Conservation (phyloP, 2,797 vertebrate genomes). For the Leptoclinus maculatus region DNA sequence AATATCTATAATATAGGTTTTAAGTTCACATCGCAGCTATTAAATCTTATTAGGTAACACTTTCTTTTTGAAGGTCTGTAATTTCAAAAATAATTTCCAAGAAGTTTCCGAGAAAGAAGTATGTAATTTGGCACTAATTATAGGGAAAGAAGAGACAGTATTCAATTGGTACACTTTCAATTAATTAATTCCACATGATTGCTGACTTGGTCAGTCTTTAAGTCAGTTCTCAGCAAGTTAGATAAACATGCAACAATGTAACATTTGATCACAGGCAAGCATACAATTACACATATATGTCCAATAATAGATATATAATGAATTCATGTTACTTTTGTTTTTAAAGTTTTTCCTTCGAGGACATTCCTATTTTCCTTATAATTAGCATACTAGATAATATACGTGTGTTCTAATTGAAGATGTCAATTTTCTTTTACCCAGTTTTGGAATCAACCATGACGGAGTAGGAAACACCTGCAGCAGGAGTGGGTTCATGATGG, state of each 20-base stretch:
- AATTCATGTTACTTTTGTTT: not conserved
- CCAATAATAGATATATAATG: not conserved
- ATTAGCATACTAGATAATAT: not conserved
- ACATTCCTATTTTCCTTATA: not conserved
- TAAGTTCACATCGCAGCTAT: not conserved
- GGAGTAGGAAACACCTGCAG: slow-evolving; percentile 87
- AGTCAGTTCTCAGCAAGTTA: not conserved
- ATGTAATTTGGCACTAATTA: not conserved
- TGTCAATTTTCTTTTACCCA: slow-evolving; percentile 58
- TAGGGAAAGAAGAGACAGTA: not conserved
- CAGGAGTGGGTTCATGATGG: slow-evolving; percentile 91
- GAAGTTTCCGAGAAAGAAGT: not conserved
- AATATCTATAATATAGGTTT: not conserved
- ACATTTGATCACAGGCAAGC: not conserved
- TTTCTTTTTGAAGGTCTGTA: not conserved
- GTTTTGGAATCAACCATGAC: slow-evolving; percentile 94
- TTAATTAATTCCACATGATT: not conserved
- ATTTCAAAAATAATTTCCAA: not conserved
- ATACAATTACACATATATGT: not conserved
- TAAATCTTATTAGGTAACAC: not conserved
- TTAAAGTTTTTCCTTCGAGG: not conserved
- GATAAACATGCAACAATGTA: not conserved
- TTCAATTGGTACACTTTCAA: not conserved
- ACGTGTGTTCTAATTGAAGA: not conserved
- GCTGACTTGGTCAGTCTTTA: not conserved